Conservation (phyloP, 2,797 vertebrate species). For the Melanotaenia boesemani region DNA sequence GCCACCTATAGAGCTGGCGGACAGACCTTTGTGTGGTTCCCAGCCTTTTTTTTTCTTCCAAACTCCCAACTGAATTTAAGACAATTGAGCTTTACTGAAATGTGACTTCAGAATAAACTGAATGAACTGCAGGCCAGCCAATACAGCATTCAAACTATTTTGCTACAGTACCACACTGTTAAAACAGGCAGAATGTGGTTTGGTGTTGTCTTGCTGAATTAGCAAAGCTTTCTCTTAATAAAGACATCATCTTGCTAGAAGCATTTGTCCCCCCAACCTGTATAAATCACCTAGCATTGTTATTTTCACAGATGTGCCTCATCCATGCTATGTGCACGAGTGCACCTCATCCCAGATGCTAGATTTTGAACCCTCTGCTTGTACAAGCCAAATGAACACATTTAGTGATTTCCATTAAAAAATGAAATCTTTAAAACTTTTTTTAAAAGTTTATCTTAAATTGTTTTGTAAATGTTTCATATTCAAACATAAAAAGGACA, state of each 20-base stretch:
- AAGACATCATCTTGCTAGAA: no score
- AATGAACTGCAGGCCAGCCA: not conserved
- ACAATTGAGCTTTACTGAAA: conserved; percentile 3
- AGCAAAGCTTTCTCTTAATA: not conserved
- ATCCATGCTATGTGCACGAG: no score
- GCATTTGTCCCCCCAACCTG: no score
- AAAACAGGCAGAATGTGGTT: not conserved
- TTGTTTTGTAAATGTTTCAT: no score
- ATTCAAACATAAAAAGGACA: no score
- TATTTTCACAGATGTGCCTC: no score
- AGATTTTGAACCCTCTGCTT: not conserved
- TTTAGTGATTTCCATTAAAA: not conserved
- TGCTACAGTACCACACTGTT: not conserved
- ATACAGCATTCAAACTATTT: not conserved
- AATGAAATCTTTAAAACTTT: no score
- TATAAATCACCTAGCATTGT: no score
- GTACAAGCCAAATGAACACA: not conserved
- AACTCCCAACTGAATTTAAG: not conserved
- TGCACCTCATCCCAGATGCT: not conserved
- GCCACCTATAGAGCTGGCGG: conserved; percentile 51
- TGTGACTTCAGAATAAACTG: not conserved
- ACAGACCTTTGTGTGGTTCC: conserved; percentile 41
- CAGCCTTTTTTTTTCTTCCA: conserved; percentile 4
- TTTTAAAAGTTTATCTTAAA: no score
- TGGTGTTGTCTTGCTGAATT: not conserved